Evolutionary conservation across 2,113 vertebrate species (phyloP).

Genomic region (Oxyura jamaicensis): DNA sequence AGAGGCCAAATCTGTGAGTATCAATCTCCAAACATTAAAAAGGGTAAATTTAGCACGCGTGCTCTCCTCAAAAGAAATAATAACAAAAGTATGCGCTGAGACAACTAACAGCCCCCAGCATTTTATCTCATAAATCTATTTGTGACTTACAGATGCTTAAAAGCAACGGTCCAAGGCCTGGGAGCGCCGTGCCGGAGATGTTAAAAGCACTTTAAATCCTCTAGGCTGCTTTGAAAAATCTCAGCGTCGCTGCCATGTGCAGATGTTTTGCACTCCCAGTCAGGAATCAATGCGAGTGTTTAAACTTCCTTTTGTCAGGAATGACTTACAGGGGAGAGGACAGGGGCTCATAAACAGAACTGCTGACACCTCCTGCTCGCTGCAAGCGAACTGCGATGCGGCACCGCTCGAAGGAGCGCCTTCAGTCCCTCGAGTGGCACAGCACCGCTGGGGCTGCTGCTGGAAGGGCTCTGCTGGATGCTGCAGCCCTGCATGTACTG

Average conservation of each 20-base stretch:
- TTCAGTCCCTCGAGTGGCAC: conserved; percentile 3
- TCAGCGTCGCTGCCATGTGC: neutral
- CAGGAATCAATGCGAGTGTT: conserved; percentile 50
- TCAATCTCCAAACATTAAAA: neutral
- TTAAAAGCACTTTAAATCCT: conserved; percentile 60
- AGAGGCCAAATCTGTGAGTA: neutral
- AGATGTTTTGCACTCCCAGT: conserved; percentile 13
- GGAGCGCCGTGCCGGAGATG: neutral
- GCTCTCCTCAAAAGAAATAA: neutral
- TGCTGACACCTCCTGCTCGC: neutral
- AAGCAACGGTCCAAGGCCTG: conserved; percentile 46
- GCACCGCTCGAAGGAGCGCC: neutral
- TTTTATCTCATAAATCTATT: conserved; percentile 48
- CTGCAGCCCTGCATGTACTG: neutral
- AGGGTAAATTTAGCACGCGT: neutral
- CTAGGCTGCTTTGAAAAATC: conserved; percentile 58
- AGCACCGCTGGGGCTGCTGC: neutral
- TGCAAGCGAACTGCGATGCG: conserved; percentile 2
- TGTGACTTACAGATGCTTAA: conserved; percentile 3
- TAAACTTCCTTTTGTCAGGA: conserved; percentile 55
- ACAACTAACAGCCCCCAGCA: neutral
- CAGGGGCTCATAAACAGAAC: conserved; percentile 37
- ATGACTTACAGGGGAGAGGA: conserved; percentile 20
- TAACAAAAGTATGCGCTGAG: neutral
- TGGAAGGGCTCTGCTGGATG: neutral